Evolutionary conservation across 2,888 invertebrate species (phyloP), one percentile per base, ranked within the genome.

Genomic region (Spialia ferax): DNA sequence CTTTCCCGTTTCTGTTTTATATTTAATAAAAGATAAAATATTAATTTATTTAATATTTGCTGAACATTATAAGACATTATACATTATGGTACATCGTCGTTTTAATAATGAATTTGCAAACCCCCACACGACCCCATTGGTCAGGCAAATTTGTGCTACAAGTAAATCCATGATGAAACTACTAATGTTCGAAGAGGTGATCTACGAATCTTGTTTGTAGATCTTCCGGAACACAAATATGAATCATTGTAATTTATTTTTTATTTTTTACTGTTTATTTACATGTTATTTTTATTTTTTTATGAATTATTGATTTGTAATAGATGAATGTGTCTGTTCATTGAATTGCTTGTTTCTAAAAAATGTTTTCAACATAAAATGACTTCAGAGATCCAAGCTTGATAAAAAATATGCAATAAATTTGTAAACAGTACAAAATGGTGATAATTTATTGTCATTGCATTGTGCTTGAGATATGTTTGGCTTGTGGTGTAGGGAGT

Each of bases 171-270:
- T 15, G 8, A 18, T 45, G 18, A 45, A 45, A 7, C 18, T 18
- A 38, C 38, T 38, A n/a, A 8, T 32, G 32, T 8, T 0, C 32
- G 10, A 1, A 20, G 18, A 50, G n/a, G 59, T 52, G 50, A 18
- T 50, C 62, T 60, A 13, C 38, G 26, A 45, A 57, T 48, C 18
- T 54, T 68, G 56, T 42, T 72, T 73, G 70, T 55, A 54, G 45
- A 45, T 61, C 29, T 45, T 60, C 42, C 32, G 23, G 13, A 18
- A 68, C 64, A 68, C 69, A 56, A 70, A 74, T 69, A 65, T n/a
- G 78, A 83, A 87, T 85, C 76, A 78, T 77, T 89, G 90, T 91
- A 90, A 84, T 90, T 90, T 89, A 90, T 90, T 89, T 73, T 86
- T 83, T 82, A 82, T 87, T 89, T 89, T 90, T 87, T 89, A 84